phyloP scores from a whole-genome alignment of 2,888 invertebrate genomes.

The Phengaris alcon region DNA sequence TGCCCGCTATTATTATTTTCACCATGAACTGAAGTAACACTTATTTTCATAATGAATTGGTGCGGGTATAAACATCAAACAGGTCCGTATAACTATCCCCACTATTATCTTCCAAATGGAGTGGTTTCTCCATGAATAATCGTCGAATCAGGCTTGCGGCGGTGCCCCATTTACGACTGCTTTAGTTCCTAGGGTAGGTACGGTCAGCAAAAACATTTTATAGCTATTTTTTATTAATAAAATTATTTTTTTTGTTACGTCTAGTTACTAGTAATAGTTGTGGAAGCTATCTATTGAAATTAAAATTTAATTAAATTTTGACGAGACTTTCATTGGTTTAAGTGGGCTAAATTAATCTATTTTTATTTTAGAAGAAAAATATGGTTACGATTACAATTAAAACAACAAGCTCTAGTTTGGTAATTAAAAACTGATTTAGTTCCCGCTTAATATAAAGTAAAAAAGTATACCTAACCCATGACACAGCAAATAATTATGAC shows the following conservation, averaged over 20 bases:
- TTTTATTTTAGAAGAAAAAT: too few relatives aligned
- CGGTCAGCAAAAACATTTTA: neutral
- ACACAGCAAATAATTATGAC: neutral
- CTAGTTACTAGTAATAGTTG: too few relatives aligned
- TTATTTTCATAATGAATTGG: conserved; percentile 6
- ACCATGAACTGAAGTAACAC: neutral
- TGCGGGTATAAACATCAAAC: neutral
- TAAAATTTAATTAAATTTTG: too few relatives aligned
- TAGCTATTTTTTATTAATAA: neutral
- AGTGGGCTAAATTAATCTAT: too few relatives aligned
- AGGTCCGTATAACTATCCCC: neutral
- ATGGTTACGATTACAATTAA: neutral
- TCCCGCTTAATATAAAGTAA: too few relatives aligned
- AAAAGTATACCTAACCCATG: too few relatives aligned
- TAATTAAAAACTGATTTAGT: too few relatives aligned
- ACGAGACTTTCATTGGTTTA: too few relatives aligned
- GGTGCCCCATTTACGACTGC: conserved; percentile 26
- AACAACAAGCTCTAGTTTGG: too few relatives aligned
- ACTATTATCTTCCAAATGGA: conserved; percentile 22
- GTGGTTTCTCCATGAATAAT: conserved; percentile 25
- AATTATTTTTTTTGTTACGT: neutral
- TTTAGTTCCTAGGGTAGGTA: conserved; percentile 7
- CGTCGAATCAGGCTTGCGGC: conserved; percentile 26
- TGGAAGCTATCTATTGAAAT: too few relatives aligned
- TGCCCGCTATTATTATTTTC: neutral